Evolutionary conservation across 2,888 invertebrate species (phyloP).

Genomic region (Masnerella sp.): DNA sequence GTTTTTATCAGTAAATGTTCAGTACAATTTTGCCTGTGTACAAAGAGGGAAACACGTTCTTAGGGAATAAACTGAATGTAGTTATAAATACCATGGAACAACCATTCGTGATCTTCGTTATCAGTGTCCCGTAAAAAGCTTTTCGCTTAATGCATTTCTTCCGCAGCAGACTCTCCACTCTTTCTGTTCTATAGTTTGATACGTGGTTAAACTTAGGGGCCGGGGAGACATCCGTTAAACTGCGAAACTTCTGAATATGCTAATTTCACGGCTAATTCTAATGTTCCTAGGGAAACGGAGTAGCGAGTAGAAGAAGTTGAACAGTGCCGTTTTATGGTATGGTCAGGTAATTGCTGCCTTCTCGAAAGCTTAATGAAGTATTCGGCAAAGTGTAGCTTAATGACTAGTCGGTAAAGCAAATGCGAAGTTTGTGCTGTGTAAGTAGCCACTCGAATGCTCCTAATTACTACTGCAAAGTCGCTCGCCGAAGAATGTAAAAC

Average conservation of each 20-base stretch:
- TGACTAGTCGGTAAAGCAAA: slow-evolving; percentile 59
- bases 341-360: slow-evolving; percentile 64
- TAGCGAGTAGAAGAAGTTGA: slow-evolving; percentile 55
- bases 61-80: slow-evolving; percentile 50
- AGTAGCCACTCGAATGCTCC: slow-evolving; percentile 58
- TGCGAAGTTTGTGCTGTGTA: slow-evolving; percentile 57
- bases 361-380: slow-evolving; percentile 65
- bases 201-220: slow-evolving; percentile 60
- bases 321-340: slow-evolving; percentile 59
- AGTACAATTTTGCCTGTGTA: slow-evolving; percentile 32
- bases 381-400: slow-evolving; percentile 60
- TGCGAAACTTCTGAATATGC: slow-evolving; percentile 69
- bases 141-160: slow-evolving; percentile 56
- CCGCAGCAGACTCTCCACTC: slow-evolving; percentile 51
- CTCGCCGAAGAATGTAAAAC: slow-evolving; percentile 39
- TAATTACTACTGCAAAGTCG: slow-evolving; percentile 47
- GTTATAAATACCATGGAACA: slow-evolving; percentile 51
- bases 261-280: slow-evolving; percentile 69
- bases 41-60: slow-evolving; percentile 51
- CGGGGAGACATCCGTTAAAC: slow-evolving; percentile 66
- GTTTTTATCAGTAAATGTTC: no score
- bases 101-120: slow-evolving; percentile 57
- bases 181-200: slow-evolving; percentile 55
- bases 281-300: slow-evolving; percentile 65
- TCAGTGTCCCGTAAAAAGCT: slow-evolving; percentile 58